These are phyloP conservation scores for Mus spretus DNA, from an alignment of 2,797 vertebrate genomes.

Conservation along the genomic window DNA sequence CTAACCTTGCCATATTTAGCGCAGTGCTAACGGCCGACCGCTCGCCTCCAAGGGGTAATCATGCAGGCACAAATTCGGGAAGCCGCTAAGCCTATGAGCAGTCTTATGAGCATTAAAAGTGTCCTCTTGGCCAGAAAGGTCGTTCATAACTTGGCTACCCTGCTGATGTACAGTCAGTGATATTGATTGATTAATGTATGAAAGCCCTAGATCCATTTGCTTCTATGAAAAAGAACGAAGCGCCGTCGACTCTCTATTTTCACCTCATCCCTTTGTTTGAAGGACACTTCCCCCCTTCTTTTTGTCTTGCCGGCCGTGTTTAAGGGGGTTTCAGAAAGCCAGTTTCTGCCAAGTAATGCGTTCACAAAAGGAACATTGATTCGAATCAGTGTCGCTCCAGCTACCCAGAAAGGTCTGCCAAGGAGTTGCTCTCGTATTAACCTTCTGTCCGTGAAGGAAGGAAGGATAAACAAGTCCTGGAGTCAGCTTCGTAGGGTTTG, in stretches of 20 bases:
- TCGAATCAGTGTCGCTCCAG: conserved; percentile 98
- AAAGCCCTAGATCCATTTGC: conserved; percentile 99
- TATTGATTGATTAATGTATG: conserved; percentile 99
- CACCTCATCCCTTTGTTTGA: conserved; percentile 98
- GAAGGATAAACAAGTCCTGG: conserved; percentile 87
- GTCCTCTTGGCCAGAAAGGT: conserved; percentile 99
- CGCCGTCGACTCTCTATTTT: conserved; percentile 95
- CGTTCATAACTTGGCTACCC: conserved; percentile 99
- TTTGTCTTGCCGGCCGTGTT: conserved; percentile 94
- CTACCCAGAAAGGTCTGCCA: conserved; percentile 96
- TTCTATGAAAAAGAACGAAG: conserved; percentile 97
- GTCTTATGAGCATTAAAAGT: conserved; percentile 97
- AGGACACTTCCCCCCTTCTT: conserved; percentile 92
- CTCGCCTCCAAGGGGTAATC: conserved; percentile 94
- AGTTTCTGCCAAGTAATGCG: conserved; percentile 98
- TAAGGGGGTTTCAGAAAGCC: conserved; percentile 96
- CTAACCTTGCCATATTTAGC: conserved; percentile 93
- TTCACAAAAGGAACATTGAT: conserved; percentile 97
- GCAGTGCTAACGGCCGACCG: conserved; percentile 91
- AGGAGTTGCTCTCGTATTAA: conserved; percentile 96
- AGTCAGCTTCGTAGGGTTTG: conserved; percentile 80
- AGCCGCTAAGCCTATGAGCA: conserved; percentile 97
- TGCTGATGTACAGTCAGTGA: conserved; percentile 99
- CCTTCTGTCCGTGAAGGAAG: conserved; percentile 89
- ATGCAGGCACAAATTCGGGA: conserved; percentile 94